Base-by-base conservation (phyloP, 1,140 invertebrate species). In the Limonius californicus region DNA sequence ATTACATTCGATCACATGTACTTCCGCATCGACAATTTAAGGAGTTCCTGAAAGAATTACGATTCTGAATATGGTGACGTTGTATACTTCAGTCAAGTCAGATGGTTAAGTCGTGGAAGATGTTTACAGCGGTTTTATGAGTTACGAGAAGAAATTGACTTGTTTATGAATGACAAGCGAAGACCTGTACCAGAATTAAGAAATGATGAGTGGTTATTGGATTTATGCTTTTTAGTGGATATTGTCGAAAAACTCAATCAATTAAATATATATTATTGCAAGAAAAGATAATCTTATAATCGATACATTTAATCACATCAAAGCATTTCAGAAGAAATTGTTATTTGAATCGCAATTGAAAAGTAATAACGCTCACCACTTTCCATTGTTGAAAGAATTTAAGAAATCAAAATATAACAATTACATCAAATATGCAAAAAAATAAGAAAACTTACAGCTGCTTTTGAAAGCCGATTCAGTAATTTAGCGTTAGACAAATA, bases 21-120 rank as follows among this genome's bases (percentile, higher is more conserved):
- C 70, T 74, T 27, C 72, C 72, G 56, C 68, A 74, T 57, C 59
- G 68, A 12, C 66, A 72, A 55, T 75, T 76, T 59, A 65, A 71
- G 66, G 43, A 72, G 43, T 72, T 75, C 67, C 39, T 57, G 9
- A 21, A 57, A 18, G 27, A 57, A 6, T 18, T 57, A 12, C n/a
- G 56, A 57, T 21, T 60, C 57, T 43, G 63, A 71, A 59, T 74
- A 70, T 69, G 58, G 56, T 19, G 65, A 74, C 47, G 21, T 70
- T n/a, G n/a, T 70, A 23, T 69, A 67, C 68, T 59, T 64, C 56
- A 64, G 42, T 55, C 65, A 69, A 65, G 64, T 74, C 42, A 57
- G 63, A 35, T 75, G 68, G 62, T 61, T 70, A n/a, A 74, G 63
- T 35, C 54, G 58, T 60, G 67, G 65, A 21, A 64, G 68, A 63